Base-by-base conservation (phyloP, 2,113 vertebrate species). In the Triplophysa siluroides region DNA sequence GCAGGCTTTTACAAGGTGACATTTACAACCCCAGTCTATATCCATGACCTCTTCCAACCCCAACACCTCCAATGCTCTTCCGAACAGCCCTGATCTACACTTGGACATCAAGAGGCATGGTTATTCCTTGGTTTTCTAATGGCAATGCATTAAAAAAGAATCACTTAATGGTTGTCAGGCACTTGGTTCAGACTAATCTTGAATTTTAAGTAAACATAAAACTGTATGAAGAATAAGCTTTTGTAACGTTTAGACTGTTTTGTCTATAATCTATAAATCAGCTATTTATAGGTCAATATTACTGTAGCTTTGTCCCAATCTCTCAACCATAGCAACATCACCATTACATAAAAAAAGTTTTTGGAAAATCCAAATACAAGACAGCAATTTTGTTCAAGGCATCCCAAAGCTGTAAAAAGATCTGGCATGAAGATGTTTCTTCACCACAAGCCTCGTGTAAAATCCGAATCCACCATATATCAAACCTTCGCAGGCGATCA, bases 1-100 rank as follows among this genome's bases (percentile, higher is more conserved):
- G 87, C 87, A 38, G 81, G 85, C 83, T 84, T 92, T 91, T 91
- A 91, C 87, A 91, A 87, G 89, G 82, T 81, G 83, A 88, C 88
- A 87, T 90, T 92, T 89, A 92, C 88, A 88, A 87, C 84, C 50
- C 73, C 77, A 81, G 82, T 83, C 82, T 29, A 10, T 80, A 79
- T 71, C 76, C 84, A 88, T 23, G 60, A 86, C 83, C 82, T 84
- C 74, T 60, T 82, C 80, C 80, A 72, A 84, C 87, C 83, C 87
- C 29, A 21, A 29, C 50, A 70, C 54, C 54, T 68, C 33, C 38
- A 26, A 13, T 26, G 13, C 56, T 33, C 78, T 78, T 82, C 73
- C 83, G 80, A 66, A 87, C 85, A 85, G 82, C 81, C 50, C 60
- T 71, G 26, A 74, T 79, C 43, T 54, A 76, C 45, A 67, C 63